Percentiles rank a stretch among this genome's conserved stretches.
These are phyloP conservation scores for Eupithecia subumbrata DNA, from an alignment of 2,888 invertebrate species.

Conservation along the genomic window DNA sequence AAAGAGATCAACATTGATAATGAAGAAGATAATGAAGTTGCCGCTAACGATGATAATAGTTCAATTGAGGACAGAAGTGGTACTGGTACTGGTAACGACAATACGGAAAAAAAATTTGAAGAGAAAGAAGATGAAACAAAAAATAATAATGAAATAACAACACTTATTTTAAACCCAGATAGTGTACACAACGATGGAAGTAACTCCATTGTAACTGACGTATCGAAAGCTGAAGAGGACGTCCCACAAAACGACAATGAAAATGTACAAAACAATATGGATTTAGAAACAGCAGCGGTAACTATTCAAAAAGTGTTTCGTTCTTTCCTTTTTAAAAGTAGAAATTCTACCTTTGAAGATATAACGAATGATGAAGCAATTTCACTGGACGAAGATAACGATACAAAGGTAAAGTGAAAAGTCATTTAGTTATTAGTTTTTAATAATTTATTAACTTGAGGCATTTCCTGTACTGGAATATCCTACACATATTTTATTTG, in stretches of 20 bases:
- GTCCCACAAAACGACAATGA: constrained; percentile 25
- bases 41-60: not conserved
- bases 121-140: not conserved
- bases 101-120: not conserved
- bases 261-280: constrained; percentile 61
- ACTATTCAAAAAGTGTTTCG: constrained; percentile 85
- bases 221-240: constrained; percentile 42
- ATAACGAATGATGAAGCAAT: constrained; percentile 60
- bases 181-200: constrained; percentile 39
- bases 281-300: constrained; percentile 80
- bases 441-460: not conserved
- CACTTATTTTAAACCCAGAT: constrained; percentile 27
- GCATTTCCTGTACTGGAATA: not conserved
- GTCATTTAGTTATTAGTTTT: not conserved
- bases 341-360: constrained; percentile 75
- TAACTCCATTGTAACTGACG: constrained; percentile 39
- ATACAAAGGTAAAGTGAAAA: constrained; percentile 56
- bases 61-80: not conserved
- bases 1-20: not conserved
- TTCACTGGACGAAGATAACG: constrained; percentile 57
- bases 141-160: constrained; percentile 21
- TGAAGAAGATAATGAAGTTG: not conserved
- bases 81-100: not conserved
- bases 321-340: constrained; percentile 76
- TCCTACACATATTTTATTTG: not conserved